Conservation (phyloP, 2,113 vertebrate genomes). For the Rhabdornis inornatus region DNA sequence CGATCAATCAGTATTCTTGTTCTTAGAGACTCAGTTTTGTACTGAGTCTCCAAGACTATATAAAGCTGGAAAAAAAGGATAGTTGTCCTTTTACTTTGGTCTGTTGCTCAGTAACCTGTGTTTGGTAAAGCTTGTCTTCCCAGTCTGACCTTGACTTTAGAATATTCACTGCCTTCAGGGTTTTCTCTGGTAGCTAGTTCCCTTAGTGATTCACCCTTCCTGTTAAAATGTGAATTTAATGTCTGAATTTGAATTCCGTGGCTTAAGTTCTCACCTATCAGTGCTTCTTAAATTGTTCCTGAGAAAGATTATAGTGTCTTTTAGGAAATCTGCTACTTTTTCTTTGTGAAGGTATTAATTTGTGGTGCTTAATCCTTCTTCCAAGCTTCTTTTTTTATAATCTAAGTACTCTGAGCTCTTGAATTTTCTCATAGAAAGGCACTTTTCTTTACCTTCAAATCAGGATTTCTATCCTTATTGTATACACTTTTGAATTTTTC, state of each 20-base stretch:
- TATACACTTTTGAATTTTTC: not conserved
- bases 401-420: not conserved
- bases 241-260: not conserved
- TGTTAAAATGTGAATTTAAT: not conserved
- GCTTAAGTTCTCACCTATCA: not conserved
- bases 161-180: not conserved
- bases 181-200: not conserved
- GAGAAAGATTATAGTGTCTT: not conserved
- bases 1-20: accelerated
- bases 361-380: not conserved
- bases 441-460: not conserved
- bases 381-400: not conserved
- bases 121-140: not conserved
- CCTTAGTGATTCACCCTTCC: not conserved
- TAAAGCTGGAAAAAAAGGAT: not conserved
- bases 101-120: not conserved
- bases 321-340: not conserved
- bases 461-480: not conserved
- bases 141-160: not conserved
- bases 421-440: not conserved
- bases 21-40: not conserved
- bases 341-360: not conserved
- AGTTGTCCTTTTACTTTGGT: not conserved
- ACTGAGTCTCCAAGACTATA: too few relatives aligned
- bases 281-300: not conserved